These are phyloP conservation scores for Nomada ruficornis DNA, from an alignment of 2,888 invertebrate genomes.

Conservation along the genomic window DNA sequence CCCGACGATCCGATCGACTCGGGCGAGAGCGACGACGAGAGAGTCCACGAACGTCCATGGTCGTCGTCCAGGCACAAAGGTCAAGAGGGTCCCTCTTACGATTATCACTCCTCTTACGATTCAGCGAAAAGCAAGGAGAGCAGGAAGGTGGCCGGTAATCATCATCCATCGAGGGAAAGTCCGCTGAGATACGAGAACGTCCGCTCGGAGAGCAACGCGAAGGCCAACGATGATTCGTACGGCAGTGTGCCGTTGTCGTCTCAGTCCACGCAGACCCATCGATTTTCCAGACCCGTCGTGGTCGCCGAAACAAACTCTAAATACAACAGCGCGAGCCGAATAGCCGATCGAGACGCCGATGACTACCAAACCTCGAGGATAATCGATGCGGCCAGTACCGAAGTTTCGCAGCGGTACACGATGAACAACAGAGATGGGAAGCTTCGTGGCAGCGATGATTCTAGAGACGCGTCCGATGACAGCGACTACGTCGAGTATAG, in stretches of 20 bases:
- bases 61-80: neutral
- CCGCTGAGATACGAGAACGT: constrained; percentile 57
- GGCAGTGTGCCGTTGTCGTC: constrained; percentile 18
- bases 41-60: neutral
- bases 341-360: neutral
- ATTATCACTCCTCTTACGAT: constrained; percentile 58
- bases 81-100: constrained; percentile 37
- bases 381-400: constrained; percentile 45
- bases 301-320: constrained; percentile 74
- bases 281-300: constrained; percentile 74
- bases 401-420: constrained; percentile 52
- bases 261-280: constrained; percentile 10
- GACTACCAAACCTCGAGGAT: constrained; percentile 39
- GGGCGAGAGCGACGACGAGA: constrained; percentile 29
- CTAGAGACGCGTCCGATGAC: constrained; percentile 76
- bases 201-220: constrained; percentile 9
- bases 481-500: constrained; percentile 78
- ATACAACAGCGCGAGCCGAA: constrained; percentile 48
- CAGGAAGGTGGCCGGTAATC: constrained; percentile 71
- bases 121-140: constrained; percentile 48
- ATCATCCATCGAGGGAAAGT: constrained; percentile 58
- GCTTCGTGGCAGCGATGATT: constrained; percentile 76
- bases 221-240: constrained; percentile 18
- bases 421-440: constrained; percentile 48
- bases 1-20: constrained; percentile 73